Evolutionary conservation across 2,888 invertebrate species (phyloP).

Genomic region (Orthosia gothica): DNA sequence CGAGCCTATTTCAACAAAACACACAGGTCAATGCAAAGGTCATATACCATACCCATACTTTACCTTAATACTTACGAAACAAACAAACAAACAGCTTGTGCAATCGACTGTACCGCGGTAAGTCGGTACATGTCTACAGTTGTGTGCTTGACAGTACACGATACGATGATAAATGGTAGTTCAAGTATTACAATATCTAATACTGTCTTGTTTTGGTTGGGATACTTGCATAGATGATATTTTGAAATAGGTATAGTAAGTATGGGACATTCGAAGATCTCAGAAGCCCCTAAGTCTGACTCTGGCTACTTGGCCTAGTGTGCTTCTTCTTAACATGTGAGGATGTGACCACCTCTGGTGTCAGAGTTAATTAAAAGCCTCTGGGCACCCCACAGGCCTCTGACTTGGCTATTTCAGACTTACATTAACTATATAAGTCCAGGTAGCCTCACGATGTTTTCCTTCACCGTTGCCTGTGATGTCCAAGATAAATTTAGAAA

Average conservation of each 20-base stretch:
- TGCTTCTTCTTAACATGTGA: too few species aligned
- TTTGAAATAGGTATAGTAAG: slow-evolving; percentile 1
- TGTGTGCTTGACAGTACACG: slow-evolving; percentile 47
- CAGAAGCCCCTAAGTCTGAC: too few species aligned
- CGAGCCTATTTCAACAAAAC: not conserved
- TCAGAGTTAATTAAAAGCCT: too few species aligned
- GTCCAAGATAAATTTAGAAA: too few species aligned
- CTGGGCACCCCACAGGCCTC: too few species aligned
- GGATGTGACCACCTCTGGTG: too few species aligned
- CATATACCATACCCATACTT: slow-evolving; percentile 22
- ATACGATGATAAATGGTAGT: slow-evolving; percentile 42
- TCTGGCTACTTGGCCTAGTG: too few species aligned
- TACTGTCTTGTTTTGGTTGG: slow-evolving; percentile 4
- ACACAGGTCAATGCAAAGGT: slow-evolving; percentile 33
- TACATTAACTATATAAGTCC: too few species aligned
- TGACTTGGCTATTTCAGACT: too few species aligned
- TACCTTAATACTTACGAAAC: slow-evolving; percentile 29
- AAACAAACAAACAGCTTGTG: slow-evolving; percentile 34
- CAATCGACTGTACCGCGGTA: slow-evolving; percentile 25
- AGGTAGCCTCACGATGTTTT: too few species aligned
- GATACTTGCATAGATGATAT: not conserved
- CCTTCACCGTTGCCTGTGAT: too few species aligned
- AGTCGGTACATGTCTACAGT: slow-evolving; percentile 38
- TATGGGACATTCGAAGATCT: not conserved
- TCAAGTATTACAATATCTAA: slow-evolving; percentile 40